Evolutionary conservation across 2,113 vertebrate genomes (phyloP).

Genomic region (Canis aureus): DNA sequence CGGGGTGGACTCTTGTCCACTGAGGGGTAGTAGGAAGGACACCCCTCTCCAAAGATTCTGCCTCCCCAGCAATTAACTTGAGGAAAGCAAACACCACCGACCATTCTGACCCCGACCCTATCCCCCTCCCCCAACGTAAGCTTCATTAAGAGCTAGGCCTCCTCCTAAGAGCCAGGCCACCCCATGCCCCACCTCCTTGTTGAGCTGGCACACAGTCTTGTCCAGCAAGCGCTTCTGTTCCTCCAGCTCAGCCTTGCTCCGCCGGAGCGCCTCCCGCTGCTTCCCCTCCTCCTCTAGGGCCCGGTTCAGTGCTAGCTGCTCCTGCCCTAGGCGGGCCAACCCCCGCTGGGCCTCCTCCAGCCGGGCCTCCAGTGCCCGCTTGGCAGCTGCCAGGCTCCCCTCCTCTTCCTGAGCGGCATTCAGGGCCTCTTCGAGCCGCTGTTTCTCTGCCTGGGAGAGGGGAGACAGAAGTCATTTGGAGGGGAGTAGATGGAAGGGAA

Average conservation of each 20-base stretch:
- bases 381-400: conserved; percentile 89
- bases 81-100: not conserved
- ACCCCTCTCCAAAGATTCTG: not conserved
- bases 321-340: conserved; percentile 87
- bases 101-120: not conserved
- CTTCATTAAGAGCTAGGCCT: not conserved
- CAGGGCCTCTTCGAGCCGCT: conserved; percentile 82
- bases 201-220: conserved; percentile 86
- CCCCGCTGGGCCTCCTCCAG: conserved; percentile 89
- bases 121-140: conserved; percentile 52
- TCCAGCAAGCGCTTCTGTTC: conserved; percentile 88
- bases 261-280: conserved; percentile 88
- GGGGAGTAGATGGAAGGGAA: no score
- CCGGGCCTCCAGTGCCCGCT: conserved; percentile 89
- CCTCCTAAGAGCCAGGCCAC: not conserved
- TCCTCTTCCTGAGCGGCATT: conserved; percentile 82
- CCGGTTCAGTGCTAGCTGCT: conserved; percentile 88
- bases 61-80: not conserved
- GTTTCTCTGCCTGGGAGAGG: conserved; percentile 83
- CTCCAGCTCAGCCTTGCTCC: conserved; percentile 89
- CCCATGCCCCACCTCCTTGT: conserved; percentile 84
- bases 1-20: no score
- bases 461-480: not conserved
- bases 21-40: not conserved
- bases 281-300: conserved; percentile 88